phyloP scores from a whole-genome alignment of 92 coral and sea anemone genomes.

The Pocillopora grandis region DNA sequence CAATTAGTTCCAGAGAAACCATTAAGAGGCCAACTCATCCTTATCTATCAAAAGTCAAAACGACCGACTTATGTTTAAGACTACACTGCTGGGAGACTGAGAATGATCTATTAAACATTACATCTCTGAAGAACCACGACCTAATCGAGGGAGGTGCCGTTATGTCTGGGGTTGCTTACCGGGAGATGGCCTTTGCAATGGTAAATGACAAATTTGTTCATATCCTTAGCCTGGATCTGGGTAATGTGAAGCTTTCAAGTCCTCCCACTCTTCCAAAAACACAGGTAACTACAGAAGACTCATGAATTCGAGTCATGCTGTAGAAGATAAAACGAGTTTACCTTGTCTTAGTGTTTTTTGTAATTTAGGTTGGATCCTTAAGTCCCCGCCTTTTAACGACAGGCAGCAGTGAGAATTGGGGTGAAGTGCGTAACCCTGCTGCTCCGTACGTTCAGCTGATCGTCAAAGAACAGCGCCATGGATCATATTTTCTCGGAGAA shows the following conservation, averaged over 20 bases:
- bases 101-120: conserved; percentile 70
- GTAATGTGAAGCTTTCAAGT: conserved; percentile 65
- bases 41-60: conserved; percentile 48
- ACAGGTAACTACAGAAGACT: conserved; percentile 47
- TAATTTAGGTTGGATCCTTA: conserved; percentile 42
- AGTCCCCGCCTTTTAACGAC: conserved; percentile 63
- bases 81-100: conserved; percentile 85
- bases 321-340: neutral
- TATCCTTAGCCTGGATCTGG: conserved; percentile 44
- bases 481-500: conserved; percentile 81
- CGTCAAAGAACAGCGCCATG: conserved; percentile 53
- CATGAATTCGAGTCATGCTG: neutral
- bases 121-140: conserved; percentile 77
- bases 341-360: too few species aligned
- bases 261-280: conserved; percentile 74
- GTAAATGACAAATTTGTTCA: conserved; percentile 56
- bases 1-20: neutral
- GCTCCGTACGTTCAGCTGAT: conserved; percentile 56
- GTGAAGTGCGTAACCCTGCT: conserved; percentile 69
- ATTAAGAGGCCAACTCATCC: conserved; percentile 45
- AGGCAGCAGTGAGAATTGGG: conserved; percentile 42
- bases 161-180: conserved; percentile 82
- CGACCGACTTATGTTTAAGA: conserved; percentile 71
- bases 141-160: conserved; percentile 75
- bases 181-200: conserved; percentile 93